These are phyloP conservation scores for Galago senegalensis DNA, from an alignment of 2,797 vertebrate genomes.

Conservation along the genomic window DNA sequence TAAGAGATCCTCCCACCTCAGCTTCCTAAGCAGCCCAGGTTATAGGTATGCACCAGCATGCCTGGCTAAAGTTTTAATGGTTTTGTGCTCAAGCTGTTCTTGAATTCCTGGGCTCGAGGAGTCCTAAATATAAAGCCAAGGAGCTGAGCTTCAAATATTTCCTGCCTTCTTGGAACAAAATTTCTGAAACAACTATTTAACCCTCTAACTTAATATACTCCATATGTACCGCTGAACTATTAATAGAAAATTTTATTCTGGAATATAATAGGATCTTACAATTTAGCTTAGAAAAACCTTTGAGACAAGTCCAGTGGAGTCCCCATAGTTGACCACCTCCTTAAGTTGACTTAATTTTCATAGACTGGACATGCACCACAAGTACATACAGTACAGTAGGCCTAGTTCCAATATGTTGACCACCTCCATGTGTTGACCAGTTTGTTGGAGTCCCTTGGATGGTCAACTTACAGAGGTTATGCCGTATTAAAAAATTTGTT, in stretches of 20 bases:
- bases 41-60: background rate
- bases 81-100: background rate
- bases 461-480: too few relatives aligned
- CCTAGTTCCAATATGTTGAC: too few relatives aligned
- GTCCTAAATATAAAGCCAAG: background rate
- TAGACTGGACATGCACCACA: too few relatives aligned
- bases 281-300: slow-evolving; percentile 6
- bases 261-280: slow-evolving; percentile 40
- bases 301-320: background rate
- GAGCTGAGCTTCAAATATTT: background rate
- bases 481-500: too few relatives aligned
- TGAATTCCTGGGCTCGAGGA: background rate
- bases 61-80: background rate
- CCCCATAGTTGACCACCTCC: too few relatives aligned
- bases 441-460: too few relatives aligned
- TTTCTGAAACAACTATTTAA: background rate
- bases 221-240: background rate
- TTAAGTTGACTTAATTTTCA: too few relatives aligned
- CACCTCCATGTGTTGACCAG: too few relatives aligned
- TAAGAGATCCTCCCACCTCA: too few relatives aligned
- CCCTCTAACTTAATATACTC: background rate
- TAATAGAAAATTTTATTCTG: background rate
- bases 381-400: too few relatives aligned
- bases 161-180: background rate
- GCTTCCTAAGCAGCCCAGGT: background rate